Base-by-base conservation (phyloP, 2,113 vertebrate species). In the Clarias macrocephalus region DNA sequence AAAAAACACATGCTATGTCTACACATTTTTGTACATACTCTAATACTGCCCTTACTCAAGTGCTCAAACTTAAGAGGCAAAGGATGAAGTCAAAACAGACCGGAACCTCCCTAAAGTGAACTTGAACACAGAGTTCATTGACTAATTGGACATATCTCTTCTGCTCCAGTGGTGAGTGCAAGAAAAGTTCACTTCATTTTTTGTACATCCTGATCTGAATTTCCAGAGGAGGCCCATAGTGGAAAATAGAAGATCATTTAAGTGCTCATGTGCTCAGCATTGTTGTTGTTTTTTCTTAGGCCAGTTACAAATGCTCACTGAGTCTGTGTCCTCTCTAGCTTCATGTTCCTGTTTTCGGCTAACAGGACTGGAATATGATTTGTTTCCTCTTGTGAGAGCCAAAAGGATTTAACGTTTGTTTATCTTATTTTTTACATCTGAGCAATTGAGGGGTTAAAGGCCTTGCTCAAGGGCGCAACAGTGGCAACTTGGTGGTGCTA, bases 141-240 rank as follows among this genome's bases (percentile, higher is more conserved):
- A 81, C 62, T 59, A 84, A 84, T 70, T 81, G 59, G 88, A 75
- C 33, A 80, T 13, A 72, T 80, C 21, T 83, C 52, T 73, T 70
- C 33, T 86, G 30, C 56, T 86, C 77, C 65, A 60, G 15, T n/a
- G 42, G 28, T 15, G 33, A 66, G 75, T 62, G 28, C 63, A 80
- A 21, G 59, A 83, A 60, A 82, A 88, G 72, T 68, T 76, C 63
- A 59, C 62, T 59, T 37, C 28, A 81, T 88, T 60, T 66, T 48
- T 48, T 48, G 66, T 59, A 15, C 73, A 65, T 63, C 57, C 3
- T 52, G 70, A 76, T 18, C 21, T 30, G 37, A 30, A 62, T 63
- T 37, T 75, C 37, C 57, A 62, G 56, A 48, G 57, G 37, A 77
- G 28, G 66, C 56, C 52, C n/a, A 15, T 33, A 30, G 19, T 48